Evolutionary conservation across 2,113 vertebrate genomes (phyloP).

Genomic region (Strix aluco): DNA sequence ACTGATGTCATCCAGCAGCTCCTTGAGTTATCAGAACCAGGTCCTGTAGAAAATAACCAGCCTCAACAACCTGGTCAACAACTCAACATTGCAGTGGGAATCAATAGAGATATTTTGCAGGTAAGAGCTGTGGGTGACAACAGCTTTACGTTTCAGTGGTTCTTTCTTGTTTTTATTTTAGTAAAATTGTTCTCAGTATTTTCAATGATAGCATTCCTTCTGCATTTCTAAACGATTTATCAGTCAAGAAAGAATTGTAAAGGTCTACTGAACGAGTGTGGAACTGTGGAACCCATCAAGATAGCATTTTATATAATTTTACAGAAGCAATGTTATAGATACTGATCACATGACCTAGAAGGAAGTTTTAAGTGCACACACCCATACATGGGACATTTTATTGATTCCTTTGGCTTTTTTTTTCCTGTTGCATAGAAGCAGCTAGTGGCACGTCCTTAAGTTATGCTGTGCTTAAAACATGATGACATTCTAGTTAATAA

Average conservation of each 20-base stretch:
- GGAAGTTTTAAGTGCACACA: neutral
- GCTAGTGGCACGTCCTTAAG: neutral
- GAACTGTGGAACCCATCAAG: accelerated
- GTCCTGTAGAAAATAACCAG: conserved; percentile 84
- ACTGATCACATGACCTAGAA: neutral
- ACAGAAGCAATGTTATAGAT: neutral
- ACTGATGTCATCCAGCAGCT: conserved; percentile 98
- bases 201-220: neutral
- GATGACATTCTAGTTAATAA: neutral
- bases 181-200: neutral
- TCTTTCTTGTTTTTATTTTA: neutral
- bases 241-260: neutral
- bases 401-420: neutral
- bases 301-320: neutral
- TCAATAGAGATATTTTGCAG: conserved; percentile 97
- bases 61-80: conserved; percentile 80
- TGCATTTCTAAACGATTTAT: neutral
- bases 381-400: neutral
- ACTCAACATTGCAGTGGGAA: conserved; percentile 87
- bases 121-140: conserved; percentile 66
- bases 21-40: conserved; percentile 92
- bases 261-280: neutral
- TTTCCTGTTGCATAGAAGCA: neutral
- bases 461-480: neutral
- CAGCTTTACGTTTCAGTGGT: neutral